Evolutionary conservation across 2,888 invertebrate species (phyloP).

Genomic region (Agrotis segetum): DNA sequence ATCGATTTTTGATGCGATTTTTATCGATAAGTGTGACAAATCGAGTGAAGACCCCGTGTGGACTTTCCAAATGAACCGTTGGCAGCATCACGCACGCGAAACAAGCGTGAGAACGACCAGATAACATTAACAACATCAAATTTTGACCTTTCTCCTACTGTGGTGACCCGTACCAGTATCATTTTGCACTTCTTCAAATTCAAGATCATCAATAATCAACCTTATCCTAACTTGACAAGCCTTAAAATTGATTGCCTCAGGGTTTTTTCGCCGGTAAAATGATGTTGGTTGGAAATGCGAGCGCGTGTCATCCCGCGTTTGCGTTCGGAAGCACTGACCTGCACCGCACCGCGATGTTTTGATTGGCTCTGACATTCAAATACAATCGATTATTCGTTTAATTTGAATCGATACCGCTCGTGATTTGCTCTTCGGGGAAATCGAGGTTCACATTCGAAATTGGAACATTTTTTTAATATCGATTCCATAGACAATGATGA

Average conservation of each 20-base stretch:
- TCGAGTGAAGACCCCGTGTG: slow-evolving; percentile 77
- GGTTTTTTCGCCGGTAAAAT: slow-evolving; percentile 53
- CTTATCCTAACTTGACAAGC: slow-evolving; percentile 49
- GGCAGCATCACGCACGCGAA: slow-evolving; percentile 79
- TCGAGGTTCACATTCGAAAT: slow-evolving; percentile 72
- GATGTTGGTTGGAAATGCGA: slow-evolving; percentile 75
- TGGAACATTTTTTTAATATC: slow-evolving; percentile 67
- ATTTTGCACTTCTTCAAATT: slow-evolving; percentile 55
- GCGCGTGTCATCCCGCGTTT: slow-evolving; percentile 87
- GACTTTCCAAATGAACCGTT: slow-evolving; percentile 80
- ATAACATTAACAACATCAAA: slow-evolving; percentile 82
- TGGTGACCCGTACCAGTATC: slow-evolving; percentile 67
- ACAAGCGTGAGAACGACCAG: slow-evolving; percentile 86
- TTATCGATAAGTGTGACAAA: slow-evolving; percentile 80
- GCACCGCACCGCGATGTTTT: slow-evolving; percentile 84
- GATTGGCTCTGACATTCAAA: slow-evolving; percentile 89
- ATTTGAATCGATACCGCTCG: slow-evolving; percentile 83
- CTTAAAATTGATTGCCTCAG: slow-evolving; percentile 37
- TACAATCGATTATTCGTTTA: slow-evolving; percentile 88
- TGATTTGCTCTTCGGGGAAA: slow-evolving; percentile 66
- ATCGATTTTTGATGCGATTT: slow-evolving; percentile 72
- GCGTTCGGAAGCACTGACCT: slow-evolving; percentile 88
- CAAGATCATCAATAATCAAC: slow-evolving; percentile 47
- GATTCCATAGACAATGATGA: slow-evolving; percentile 44
- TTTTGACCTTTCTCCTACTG: slow-evolving; percentile 82